These are phyloP conservation scores for Lemur catta DNA, from an alignment of 2,797 vertebrate genomes.

Conservation along the genomic window DNA sequence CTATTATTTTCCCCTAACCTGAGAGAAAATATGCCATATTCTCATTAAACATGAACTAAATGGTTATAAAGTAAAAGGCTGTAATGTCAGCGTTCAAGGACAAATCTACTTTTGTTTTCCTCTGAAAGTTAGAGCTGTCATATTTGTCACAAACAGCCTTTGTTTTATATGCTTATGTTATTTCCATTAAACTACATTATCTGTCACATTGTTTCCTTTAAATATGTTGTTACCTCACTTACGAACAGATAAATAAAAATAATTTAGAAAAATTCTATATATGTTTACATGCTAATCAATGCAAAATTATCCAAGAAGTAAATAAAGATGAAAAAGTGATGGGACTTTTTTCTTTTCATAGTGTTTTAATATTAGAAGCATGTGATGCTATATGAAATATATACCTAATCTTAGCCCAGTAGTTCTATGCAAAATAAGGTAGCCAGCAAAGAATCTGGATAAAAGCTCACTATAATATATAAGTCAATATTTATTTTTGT, in stretches of 20 bases:
- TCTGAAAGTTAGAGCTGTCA: slow-evolving; percentile 45
- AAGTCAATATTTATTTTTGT: background rate
- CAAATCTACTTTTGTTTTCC: background rate
- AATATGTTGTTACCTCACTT: background rate
- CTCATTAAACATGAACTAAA: slow-evolving; percentile 61
- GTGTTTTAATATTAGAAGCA: background rate
- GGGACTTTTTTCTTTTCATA: background rate
- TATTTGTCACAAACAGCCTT: background rate
- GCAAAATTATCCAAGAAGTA: background rate
- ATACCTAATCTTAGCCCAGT: background rate
- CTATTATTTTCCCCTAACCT: slow-evolving; percentile 38
- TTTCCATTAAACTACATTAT: slow-evolving; percentile 22
- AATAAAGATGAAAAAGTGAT: background rate
- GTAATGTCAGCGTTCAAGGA: slow-evolving; percentile 36
- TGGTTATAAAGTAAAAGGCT: slow-evolving; percentile 46
- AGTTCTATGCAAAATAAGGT: background rate
- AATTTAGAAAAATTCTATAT: background rate
- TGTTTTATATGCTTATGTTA: background rate
- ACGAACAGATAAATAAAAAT: background rate
- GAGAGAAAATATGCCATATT: slow-evolving; percentile 51
- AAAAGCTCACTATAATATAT: background rate
- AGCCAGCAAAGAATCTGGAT: background rate
- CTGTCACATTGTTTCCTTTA: background rate
- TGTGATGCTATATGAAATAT: background rate
- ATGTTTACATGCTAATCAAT: background rate